Base-by-base conservation (phyloP, 2,113 vertebrate genomes). In the Procavia capensis region DNA sequence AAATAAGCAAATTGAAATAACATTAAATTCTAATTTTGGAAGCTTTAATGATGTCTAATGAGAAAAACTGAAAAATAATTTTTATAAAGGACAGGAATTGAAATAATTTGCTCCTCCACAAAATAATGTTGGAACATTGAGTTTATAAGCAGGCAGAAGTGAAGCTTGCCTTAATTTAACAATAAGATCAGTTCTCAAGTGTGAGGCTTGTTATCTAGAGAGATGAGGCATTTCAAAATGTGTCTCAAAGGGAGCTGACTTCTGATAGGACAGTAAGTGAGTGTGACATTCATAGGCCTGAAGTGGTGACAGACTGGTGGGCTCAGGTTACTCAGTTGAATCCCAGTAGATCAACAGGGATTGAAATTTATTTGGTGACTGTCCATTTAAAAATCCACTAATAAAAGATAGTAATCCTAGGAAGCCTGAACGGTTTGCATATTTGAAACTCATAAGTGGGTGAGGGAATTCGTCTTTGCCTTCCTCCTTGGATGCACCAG, bases 351-450 rank as follows among this genome's bases (percentile, higher is more conserved):
- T 91, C 41, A 97, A 84, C 29, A 78, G 41, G 45, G 54, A 82
- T 89, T 78, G 24, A 74, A 93, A 88, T 66, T 88, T 86, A 91
- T 29, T 90, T 76, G 19, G 85, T 57, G 61, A 80, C 20, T 89
- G 36, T 45, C 88, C 82, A 1, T 88, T 91, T 88, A 45, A 79
- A 93, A 91, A 90, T 75, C 34, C 9, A 84, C 41, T 79, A 80
- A 76, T 76, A 80, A 89, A 70, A 83, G 45, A 80, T 83, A 47
- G 1, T 76, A 54, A 59, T 92, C 31, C 2, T 64, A 19, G 24
- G 1, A 24, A 81, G 11, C 8, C 31, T 20, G 57, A 87, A 75
- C 57, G 14, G 5, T 47, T 88, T 91, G 76, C 70, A 81, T 4
- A 2, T 50, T 78, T 88, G 43, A 75, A 94, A 61, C 34, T 81